A percentile compares a stretch with the other conserved stretches of the same genome.
These are phyloP conservation scores for Ophiothrix spiculata DNA, from an alignment of 35 echinoderm and acorn worm genomes.

Conservation along the genomic window DNA sequence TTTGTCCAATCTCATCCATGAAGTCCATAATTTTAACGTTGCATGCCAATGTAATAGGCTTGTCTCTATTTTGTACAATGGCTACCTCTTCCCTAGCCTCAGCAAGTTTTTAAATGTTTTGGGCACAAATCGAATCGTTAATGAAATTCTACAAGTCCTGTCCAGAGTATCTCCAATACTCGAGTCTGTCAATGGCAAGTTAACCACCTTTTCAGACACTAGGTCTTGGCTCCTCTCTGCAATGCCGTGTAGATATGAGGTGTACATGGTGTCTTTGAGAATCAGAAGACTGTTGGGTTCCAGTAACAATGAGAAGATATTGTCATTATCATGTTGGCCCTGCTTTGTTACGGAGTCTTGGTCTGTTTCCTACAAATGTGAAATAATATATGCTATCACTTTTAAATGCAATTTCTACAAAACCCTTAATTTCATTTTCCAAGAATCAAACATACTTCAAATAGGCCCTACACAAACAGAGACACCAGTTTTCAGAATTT, in stretches of 20 bases:
- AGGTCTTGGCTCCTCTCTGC: constrained; percentile 53
- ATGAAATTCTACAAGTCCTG: constrained; percentile 65
- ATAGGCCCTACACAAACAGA: too few species aligned
- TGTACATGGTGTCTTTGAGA: constrained; percentile 73
- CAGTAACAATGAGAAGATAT: constrained; percentile 59
- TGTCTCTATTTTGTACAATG: too few species aligned
- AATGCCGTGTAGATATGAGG: constrained; percentile 81
- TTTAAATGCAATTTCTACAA: too few species aligned
- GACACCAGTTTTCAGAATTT: too few species aligned
- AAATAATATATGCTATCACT: too few species aligned
- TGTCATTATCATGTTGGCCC: not conserved
- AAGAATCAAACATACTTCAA: too few species aligned
- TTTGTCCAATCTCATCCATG: too few species aligned
- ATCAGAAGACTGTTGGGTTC: constrained; percentile 84
- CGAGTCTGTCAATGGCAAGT: constrained; percentile 38
- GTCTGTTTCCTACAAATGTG: too few species aligned
- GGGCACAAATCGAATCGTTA: constrained; percentile 90
- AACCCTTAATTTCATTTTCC: too few species aligned
- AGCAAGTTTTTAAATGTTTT: constrained; percentile 80
- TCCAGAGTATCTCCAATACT: constrained; percentile 43
- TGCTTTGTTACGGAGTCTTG: too few species aligned
- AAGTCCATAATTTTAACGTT: too few species aligned
- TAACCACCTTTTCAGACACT: constrained; percentile 44
- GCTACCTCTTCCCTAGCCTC: constrained; percentile 83
- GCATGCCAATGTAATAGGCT: too few species aligned